Conservation (phyloP, 2,113 vertebrate genomes). For the Hyaena hyaena region DNA sequence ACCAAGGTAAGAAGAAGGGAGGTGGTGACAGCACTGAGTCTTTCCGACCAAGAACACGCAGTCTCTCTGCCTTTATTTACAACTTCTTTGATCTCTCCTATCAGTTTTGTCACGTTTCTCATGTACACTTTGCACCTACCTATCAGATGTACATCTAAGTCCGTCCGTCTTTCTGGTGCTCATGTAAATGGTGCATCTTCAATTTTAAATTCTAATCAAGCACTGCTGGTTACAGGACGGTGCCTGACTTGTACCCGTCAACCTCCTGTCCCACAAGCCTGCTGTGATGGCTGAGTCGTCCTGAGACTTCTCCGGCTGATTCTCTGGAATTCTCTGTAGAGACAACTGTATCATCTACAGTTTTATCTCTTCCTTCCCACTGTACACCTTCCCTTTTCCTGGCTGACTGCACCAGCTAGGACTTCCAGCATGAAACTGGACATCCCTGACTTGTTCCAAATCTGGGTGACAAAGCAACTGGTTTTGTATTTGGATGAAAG, state of each 20-base stretch:
- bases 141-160: neutral
- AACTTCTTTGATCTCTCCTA: neutral
- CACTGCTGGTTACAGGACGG: neutral
- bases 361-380: neutral
- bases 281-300: neutral
- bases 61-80: neutral
- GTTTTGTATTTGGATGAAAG: neutral
- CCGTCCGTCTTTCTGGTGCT: neutral
- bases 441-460: neutral
- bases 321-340: neutral
- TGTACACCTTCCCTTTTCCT: neutral
- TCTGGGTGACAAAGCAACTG: neutral
- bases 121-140: neutral
- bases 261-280: neutral
- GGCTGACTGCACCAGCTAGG: neutral
- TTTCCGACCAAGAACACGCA: neutral
- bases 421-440: neutral
- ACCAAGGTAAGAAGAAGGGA: neutral
- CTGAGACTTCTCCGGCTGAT: neutral
- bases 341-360: neutral
- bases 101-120: neutral
- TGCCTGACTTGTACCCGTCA: neutral
- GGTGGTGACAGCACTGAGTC: rapidly evolving
- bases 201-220: neutral
- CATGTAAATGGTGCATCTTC: neutral